Percentiles rank a stretch among this genome's conserved stretches.
These are phyloP conservation scores for Drosophila percnosoma DNA, from an alignment of 2,888 invertebrate genomes.

Conservation along the genomic window DNA sequence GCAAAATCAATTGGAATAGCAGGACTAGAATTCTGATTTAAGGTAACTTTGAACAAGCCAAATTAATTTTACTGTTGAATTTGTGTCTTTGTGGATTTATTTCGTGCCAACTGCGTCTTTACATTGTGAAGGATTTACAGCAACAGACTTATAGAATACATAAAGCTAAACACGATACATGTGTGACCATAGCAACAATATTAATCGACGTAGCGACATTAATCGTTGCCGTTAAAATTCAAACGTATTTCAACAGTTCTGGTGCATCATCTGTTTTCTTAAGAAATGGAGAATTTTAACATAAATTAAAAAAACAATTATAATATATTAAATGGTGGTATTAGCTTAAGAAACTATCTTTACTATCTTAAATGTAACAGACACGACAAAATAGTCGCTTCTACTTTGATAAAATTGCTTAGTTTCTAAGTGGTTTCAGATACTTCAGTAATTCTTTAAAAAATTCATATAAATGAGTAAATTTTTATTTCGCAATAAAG, in stretches of 20 bases:
- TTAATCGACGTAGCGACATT: too few species aligned
- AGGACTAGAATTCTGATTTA: background rate
- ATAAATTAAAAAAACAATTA: background rate
- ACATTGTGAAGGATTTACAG: too few species aligned
- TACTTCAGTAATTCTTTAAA: background rate
- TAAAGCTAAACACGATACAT: too few species aligned
- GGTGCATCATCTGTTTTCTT: background rate
- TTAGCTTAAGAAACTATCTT: background rate
- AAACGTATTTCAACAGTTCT: background rate
- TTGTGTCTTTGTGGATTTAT: too few species aligned
- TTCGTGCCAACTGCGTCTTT: too few species aligned
- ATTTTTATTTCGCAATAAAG: background rate
- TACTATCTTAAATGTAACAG: background rate
- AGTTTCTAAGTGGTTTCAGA: background rate
- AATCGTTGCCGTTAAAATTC: too few species aligned
- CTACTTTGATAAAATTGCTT: background rate
- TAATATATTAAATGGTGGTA: background rate
- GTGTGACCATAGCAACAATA: too few species aligned
- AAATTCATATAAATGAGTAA: too few species aligned
- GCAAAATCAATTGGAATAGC: background rate
- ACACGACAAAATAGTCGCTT: background rate
- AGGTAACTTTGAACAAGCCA: too few species aligned
- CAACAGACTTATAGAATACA: too few species aligned
- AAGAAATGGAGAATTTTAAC: rapidly evolving
- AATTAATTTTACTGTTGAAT: too few species aligned